These are phyloP conservation scores for Epinotia brunnichana DNA, from an alignment of 2,888 invertebrate genomes.

Conservation along the genomic window DNA sequence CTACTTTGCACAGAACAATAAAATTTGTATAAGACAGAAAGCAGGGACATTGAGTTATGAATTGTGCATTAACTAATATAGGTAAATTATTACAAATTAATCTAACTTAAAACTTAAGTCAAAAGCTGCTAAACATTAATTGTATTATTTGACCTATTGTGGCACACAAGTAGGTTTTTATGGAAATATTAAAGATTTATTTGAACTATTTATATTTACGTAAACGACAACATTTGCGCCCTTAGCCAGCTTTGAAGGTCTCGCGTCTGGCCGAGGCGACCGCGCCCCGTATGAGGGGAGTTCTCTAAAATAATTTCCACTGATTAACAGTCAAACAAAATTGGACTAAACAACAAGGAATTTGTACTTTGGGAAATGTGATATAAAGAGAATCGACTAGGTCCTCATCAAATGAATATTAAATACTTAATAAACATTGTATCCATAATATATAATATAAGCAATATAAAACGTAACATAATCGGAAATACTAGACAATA, in stretches of 20 bases:
- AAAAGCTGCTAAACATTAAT: conserved; percentile 77
- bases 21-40: conserved; percentile 61
- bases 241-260: conserved; percentile 44
- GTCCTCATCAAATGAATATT: conserved; percentile 84
- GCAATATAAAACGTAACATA: conserved; percentile 84
- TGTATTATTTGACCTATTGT: conserved; percentile 58
- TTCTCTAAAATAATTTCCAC: conserved; percentile 80
- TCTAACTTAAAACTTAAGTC: conserved; percentile 71
- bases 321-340: conserved; percentile 83
- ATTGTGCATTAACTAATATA: conserved; percentile 77
- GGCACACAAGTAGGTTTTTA: conserved; percentile 58
- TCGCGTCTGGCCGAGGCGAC: conserved; percentile 7
- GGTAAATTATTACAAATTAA: conserved; percentile 70
- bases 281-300: conserved; percentile 55
- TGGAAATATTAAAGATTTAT: conserved; percentile 61
- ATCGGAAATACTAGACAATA: conserved; percentile 82
- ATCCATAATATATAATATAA: conserved; percentile 82
- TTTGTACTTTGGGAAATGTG: conserved; percentile 85
- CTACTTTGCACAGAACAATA: conserved; percentile 56
- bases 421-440: conserved; percentile 83
- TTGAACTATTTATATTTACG: conserved; percentile 58
- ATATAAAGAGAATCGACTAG: conserved; percentile 84
- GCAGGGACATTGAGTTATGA: conserved; percentile 68
- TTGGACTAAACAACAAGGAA: conserved; percentile 85
- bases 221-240: conserved; percentile 53